Percentiles rank a stretch among this genome's conserved stretches.
Evolutionary conservation across 2,113 vertebrate species (phyloP).

Genomic region (Ctenodactylus gundi): DNA sequence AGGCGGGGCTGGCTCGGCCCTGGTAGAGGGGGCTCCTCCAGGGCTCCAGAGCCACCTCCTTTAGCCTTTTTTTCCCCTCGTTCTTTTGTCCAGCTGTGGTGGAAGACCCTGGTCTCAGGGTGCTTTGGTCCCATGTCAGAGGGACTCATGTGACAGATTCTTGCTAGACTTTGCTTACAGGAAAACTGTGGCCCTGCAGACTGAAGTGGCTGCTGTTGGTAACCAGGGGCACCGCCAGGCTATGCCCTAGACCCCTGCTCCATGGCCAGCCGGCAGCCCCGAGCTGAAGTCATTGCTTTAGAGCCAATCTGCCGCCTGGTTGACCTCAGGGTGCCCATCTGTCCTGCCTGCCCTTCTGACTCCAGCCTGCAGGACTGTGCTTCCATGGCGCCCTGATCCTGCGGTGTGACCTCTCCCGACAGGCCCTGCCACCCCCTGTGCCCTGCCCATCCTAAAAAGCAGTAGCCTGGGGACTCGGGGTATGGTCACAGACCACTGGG

Average conservation of each 20-base stretch:
- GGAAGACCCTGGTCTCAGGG: neutral
- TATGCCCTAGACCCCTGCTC: rapidly evolving
- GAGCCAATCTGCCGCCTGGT: neutral
- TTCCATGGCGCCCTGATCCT: rapidly evolving
- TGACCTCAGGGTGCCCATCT: too few species aligned
- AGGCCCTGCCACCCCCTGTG: neutral
- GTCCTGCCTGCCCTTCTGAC: rapidly evolving
- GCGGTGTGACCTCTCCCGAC: neutral
- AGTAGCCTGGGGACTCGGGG: rapidly evolving
- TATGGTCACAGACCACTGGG: neutral
- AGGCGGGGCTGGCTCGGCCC: neutral
- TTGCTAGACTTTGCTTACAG: neutral
- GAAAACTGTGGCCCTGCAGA: neutral
- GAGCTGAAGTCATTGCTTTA: rapidly evolving
- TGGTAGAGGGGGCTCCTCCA: rapidly evolving
- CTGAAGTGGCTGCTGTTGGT: neutral
- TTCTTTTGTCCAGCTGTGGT: neutral
- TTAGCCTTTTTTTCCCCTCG: neutral
- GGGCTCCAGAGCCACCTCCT: neutral
- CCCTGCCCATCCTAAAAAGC: too few species aligned
- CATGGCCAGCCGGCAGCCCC: neutral
- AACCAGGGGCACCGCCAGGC: neutral
- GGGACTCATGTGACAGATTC: neutral
- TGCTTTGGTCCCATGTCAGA: neutral
- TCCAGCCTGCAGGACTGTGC: neutral